Base-by-base conservation (phyloP, 2,797 vertebrate genomes). In the Staurois parvus region DNA sequence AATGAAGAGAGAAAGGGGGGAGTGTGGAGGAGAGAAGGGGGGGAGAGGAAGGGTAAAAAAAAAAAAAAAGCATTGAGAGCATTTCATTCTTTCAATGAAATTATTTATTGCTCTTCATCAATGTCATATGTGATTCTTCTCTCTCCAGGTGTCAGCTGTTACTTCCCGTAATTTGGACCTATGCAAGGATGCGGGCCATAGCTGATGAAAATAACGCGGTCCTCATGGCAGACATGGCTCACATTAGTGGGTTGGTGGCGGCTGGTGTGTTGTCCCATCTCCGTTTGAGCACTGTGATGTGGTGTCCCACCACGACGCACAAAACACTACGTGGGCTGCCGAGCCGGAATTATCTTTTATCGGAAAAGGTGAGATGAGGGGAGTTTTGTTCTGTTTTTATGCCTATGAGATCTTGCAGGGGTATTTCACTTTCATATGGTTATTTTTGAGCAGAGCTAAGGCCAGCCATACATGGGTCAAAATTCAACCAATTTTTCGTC, bases 271-370 rank as follows among this genome's bases (percentile, higher is more conserved):
- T 62, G 94, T 98, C 76, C 97, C 98, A 0, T 97, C 98, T 0
- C 98, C 98, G 1, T 99, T 99, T 0, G 95, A 97, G 1, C 84
- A 97, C 93, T 96, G 96, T 17, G 96, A 99, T 3, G 90, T 99
- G 0, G 96, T 99, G 87, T 93, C 97, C 97, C 83, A 99, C 98
- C 34, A 99, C 98, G 1, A 99, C 98, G 0, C 98, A 99, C 93
- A 99, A 99, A 91, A 99, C 98, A 0, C 89, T 99, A 88, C 91
- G 98, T n/a, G 98, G 98, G 98, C 90, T 99, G 98, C 92, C 95
- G 98, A 0, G 93, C 98, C 0, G 98, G 98, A 12, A 91, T 99
- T 87, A 98, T 99, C 91, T 99, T 99, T 92, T 99, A 95, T 90
- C 95, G 97, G 83, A 98, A 94, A n/a, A 95, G 98, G 98, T 99